Evolutionary conservation across 2,888 invertebrate species (phyloP), one percentile per base, ranked within the genome.

Genomic region (Torymus auratus): DNA sequence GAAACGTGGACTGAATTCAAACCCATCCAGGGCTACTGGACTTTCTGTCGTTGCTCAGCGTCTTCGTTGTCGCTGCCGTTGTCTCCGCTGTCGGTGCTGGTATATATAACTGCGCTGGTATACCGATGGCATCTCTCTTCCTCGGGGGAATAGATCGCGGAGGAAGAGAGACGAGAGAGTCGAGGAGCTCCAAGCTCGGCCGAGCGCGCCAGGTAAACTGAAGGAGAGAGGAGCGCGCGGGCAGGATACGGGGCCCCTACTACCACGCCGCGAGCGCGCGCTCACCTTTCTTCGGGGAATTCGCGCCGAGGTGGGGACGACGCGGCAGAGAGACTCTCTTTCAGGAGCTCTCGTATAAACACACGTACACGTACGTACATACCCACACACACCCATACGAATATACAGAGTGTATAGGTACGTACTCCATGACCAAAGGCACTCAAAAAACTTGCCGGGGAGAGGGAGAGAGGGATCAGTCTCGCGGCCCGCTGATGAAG

Each of bases 1-100:
- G 86, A 92, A 92, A 94, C 94, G 94, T 94, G 94, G 93, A 94
- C 94, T 93, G 94, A 93, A 94, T 93, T 94, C 94, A 93, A 94
- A 94, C 94, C 93, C 94, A 94, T 93, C 94, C 93, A 94, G 86
- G 88, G 89, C 88, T 85, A 85, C 85, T 86, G 83, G 85, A 85
- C 82, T 52, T 41, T 41, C 41, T 41, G 0, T 7, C 41, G 41
- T 41, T 41, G 41, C 41, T 41, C 41, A 7, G 7, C 41, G 41
- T 41, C 7, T 7, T 41, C 41, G 41, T 41, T 10, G 41, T 41
- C 41, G 41, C 7, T 41, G 41, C 7, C 41, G 41, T 41, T 41
- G 41, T 4, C 41, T 41, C 7, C 41, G 41, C 41, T 41, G 41
- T 41, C 41, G 41, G 41, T 41, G 41, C 7, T 41, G 41, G 7